Percentiles rank a stretch among this genome's conserved stretches.
phyloP scores from a whole-genome alignment of 2,888 invertebrate genomes.

The Onchidella celtica region DNA sequence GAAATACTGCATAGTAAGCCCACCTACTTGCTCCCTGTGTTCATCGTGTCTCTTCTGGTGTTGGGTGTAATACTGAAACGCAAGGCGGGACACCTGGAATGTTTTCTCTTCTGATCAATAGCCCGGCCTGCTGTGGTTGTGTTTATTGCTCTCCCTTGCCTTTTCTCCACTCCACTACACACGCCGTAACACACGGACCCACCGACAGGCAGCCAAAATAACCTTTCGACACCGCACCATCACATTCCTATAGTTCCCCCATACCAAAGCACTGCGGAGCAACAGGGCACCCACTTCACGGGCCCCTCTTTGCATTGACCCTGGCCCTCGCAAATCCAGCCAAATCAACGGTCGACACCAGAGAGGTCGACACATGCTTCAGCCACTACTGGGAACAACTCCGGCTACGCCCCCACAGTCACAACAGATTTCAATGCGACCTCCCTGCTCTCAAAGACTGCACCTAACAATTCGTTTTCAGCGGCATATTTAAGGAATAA shows the following conservation, averaged over 20 bases:
- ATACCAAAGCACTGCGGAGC: too few species aligned
- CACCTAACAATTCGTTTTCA: too few species aligned
- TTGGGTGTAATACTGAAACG: neutral
- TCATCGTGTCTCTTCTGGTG: too few species aligned
- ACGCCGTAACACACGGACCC: neutral
- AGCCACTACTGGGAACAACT: too few species aligned
- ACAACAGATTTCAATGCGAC: too few species aligned
- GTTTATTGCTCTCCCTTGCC: neutral
- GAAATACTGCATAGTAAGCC: too few species aligned
- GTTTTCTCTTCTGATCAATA: neutral
- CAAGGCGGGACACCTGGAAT: neutral
- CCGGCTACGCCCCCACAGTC: too few species aligned
- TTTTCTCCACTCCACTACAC: constrained; percentile 2
- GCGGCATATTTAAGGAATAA: too few species aligned
- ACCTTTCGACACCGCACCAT: neutral
- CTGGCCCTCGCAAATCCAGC: neutral
- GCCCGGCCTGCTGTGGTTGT: neutral
- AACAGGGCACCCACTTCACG: neutral
- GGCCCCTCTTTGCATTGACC: neutral
- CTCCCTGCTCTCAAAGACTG: too few species aligned
- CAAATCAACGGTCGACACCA: neutral
- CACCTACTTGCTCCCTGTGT: too few species aligned
- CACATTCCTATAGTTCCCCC: neutral
- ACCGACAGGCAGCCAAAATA: neutral
- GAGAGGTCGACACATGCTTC: neutral